These are phyloP conservation scores for Limnephilus marmoratus DNA, from an alignment of 2,888 invertebrate genomes.

Conservation along the genomic window DNA sequence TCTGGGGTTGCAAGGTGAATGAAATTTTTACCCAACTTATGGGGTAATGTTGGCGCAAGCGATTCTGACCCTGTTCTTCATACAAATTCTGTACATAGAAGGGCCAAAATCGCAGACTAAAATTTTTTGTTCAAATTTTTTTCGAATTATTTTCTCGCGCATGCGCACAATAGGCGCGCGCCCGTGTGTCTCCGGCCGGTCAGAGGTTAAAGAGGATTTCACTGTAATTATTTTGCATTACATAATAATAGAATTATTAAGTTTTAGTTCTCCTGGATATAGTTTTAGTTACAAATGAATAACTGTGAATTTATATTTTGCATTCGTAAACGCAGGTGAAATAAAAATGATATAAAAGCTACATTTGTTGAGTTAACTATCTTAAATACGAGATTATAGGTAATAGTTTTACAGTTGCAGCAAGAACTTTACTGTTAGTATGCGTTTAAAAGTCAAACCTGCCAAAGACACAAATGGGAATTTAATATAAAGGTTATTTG, in stretches of 20 bases:
- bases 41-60: no score
- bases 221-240: background rate
- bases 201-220: no score
- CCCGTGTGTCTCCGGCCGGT: no score
- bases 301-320: background rate
- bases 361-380: constrained; percentile 12
- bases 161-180: no score
- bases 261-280: background rate
- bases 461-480: background rate
- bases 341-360: constrained; percentile 10
- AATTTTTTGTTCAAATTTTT: no score
- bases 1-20: no score
- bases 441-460: constrained; percentile 6
- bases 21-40: no score
- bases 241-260: background rate
- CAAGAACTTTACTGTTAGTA: background rate
- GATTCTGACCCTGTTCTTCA: no score
- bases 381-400: background rate
- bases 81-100: no score
- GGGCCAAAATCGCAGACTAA: no score
- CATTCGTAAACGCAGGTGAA: background rate
- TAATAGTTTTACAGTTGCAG: constrained; percentile 16
- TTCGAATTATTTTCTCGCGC: no score
- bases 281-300: background rate
- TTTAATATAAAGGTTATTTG: no score